Percentiles rank a stretch among this genome's conserved stretches.
Evolutionary conservation across 2,888 invertebrate genomes (phyloP).

Genomic region (Dinocampus coccinellae): DNA sequence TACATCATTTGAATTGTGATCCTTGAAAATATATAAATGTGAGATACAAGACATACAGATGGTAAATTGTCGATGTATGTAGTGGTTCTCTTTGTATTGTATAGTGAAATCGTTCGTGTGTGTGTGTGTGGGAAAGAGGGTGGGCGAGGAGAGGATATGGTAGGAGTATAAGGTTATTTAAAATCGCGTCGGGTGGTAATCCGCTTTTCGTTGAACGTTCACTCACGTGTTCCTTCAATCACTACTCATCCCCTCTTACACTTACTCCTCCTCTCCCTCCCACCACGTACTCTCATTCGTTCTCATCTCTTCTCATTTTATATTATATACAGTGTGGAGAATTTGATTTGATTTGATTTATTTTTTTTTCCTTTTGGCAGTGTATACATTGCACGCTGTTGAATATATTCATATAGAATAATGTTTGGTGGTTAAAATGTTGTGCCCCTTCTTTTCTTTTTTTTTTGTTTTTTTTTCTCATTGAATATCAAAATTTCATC

Average conservation of each 20-base stretch:
- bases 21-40: neutral
- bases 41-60: neutral
- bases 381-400: neutral
- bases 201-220: conserved; percentile 31
- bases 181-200: conserved; percentile 32
- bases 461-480: too few species aligned
- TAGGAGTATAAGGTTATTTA: conserved; percentile 24
- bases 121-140: too few species aligned
- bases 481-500: neutral
- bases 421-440: neutral
- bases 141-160: too few species aligned
- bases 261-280: neutral
- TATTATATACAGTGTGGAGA: neutral
- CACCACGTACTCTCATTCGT: neutral
- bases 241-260: neutral
- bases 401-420: neutral
- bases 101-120: conserved; percentile 9
- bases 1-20: neutral
- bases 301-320: neutral
- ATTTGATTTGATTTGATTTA: too few species aligned
- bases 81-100: neutral
- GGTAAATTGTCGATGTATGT: neutral
- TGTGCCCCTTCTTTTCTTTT: too few species aligned
- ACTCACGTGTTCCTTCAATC: conserved; percentile 12
- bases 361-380: too few species aligned